Evolutionary conservation across 2,888 invertebrate genomes (phyloP).

Genomic region (Ochropleura leucogaster): DNA sequence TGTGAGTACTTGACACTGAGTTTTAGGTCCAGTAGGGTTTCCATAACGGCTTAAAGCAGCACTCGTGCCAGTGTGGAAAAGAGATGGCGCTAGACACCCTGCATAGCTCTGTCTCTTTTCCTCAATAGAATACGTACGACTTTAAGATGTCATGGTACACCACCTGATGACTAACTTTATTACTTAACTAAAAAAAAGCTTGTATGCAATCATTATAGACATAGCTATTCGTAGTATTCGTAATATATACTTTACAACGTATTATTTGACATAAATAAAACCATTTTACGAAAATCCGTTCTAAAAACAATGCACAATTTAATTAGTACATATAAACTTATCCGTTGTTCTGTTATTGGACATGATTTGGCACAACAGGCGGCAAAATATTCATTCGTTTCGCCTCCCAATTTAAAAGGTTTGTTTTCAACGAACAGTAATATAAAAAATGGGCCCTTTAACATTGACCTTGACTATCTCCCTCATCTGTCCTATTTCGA

Average conservation of each 20-base stretch:
- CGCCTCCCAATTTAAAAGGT: not conserved
- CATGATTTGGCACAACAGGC: not conserved
- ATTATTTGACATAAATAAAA: not conserved
- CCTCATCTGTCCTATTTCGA: not conserved
- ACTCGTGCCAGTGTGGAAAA: too few species aligned
- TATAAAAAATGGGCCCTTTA: not conserved
- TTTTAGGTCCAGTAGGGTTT: not conserved
- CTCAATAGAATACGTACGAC: too few species aligned
- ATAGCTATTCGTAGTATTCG: not conserved
- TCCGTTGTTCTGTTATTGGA: not conserved
- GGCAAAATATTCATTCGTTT: not conserved
- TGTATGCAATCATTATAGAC: not conserved
- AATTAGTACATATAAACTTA: not conserved
- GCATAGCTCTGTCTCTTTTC: too few species aligned
- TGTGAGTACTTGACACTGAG: constrained; percentile 86
- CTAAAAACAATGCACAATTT: not conserved
- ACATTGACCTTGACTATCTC: constrained; percentile 4
- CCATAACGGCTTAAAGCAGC: too few species aligned
- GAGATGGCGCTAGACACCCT: too few species aligned
- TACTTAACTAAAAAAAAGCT: not conserved
- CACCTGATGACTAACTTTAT: not conserved
- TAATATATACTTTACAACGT: not conserved
- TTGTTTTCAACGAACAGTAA: not conserved
- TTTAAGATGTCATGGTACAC: too few species aligned
- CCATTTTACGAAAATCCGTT: not conserved